A percentile compares a stretch with the other conserved stretches of the same genome.
phyloP scores from a whole-genome alignment of 2,113 vertebrate species.

The Colossoma macropomum region DNA sequence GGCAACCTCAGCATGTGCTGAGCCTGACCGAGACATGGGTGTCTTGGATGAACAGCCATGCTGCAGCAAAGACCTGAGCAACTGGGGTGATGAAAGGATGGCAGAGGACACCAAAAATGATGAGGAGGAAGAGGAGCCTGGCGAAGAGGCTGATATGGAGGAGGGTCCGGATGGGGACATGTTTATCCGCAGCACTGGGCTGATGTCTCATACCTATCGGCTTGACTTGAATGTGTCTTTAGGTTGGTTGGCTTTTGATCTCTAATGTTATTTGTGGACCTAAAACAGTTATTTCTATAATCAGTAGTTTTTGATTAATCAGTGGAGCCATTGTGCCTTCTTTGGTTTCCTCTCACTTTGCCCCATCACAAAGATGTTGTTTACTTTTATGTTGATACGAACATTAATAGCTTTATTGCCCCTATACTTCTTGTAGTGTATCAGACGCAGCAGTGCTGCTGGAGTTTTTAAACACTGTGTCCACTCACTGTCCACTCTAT shows the following conservation, averaged over 20 bases:
- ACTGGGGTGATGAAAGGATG: neutral
- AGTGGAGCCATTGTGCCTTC: too few relatives aligned
- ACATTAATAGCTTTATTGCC: too few relatives aligned
- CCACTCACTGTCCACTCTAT: too few relatives aligned
- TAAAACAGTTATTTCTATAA: too few relatives aligned
- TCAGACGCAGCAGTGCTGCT: too few relatives aligned
- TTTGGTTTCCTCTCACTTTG: too few relatives aligned
- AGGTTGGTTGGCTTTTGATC: slow-evolving; percentile 70
- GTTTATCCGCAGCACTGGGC: slow-evolving; percentile 86
- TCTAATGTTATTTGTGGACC: neutral
- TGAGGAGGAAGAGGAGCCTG: neutral
- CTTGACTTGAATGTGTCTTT: slow-evolving; percentile 83
- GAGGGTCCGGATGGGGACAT: slow-evolving; percentile 52
- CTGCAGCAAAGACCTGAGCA: slow-evolving; percentile 83
- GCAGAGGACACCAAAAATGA: neutral
- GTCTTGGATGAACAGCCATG: slow-evolving; percentile 79
- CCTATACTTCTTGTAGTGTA: too few relatives aligned
- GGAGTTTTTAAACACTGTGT: too few relatives aligned
- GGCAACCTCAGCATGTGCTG: neutral
- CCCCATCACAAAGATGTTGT: too few relatives aligned
- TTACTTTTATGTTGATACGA: too few relatives aligned
- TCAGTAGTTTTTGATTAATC: too few relatives aligned
- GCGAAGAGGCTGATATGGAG: slow-evolving; percentile 58
- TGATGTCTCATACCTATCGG: slow-evolving; percentile 87
- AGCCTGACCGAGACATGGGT: neutral